Base-by-base conservation (phyloP, 2,797 vertebrate genomes). In the Notoglanidium macrostoma region DNA sequence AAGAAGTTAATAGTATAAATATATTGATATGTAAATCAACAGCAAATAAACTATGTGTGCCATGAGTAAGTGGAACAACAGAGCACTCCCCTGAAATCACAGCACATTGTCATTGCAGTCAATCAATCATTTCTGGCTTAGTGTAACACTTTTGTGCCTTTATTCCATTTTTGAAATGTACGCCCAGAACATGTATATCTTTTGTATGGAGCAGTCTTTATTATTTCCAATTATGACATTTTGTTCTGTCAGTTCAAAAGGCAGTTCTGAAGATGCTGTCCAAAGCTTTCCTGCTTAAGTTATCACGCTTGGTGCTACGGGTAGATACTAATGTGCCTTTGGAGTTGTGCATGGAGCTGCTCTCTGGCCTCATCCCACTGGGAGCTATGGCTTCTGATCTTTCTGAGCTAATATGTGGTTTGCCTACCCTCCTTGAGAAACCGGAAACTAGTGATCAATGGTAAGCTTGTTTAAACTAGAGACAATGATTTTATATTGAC, bases 341-440 rank as follows among this genome's bases (percentile, higher is more conserved):
- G 2, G 23, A 84, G 2, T 89, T 91, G 29, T 90, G 93, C 2
- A 90, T 92, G 15, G 94, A 96, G 57, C 87, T 96, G 10, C 93
- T 99, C 8, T 91, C 96, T 0, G 92, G 92, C 78, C 88, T 99
- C 86, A 88, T 98, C 87, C 94, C 93, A 0, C 90, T 96, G 86
- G 93, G 91, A 3, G 93, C 94, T 88, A 85, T 86, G 57, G 88
- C 86, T 83, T 91, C 92, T 46, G 94, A 95, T 46, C 92, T 97
- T 23, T 10, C 0, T 15, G 87, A 90, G 57, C 90, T 99, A 6
- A 93, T 95, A 67, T 90, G 88, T 5, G 89, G 61, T 54, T 93
- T 99, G 65, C 97, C 97, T 0, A 46, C 54, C 15, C 87, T 92
- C 86, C 96, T 99, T 82, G 94, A 95, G 65, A 93, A 90, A 57